Evolutionary conservation across 2,888 invertebrate genomes (phyloP).

Genomic region (Drosophila eohydei): DNA sequence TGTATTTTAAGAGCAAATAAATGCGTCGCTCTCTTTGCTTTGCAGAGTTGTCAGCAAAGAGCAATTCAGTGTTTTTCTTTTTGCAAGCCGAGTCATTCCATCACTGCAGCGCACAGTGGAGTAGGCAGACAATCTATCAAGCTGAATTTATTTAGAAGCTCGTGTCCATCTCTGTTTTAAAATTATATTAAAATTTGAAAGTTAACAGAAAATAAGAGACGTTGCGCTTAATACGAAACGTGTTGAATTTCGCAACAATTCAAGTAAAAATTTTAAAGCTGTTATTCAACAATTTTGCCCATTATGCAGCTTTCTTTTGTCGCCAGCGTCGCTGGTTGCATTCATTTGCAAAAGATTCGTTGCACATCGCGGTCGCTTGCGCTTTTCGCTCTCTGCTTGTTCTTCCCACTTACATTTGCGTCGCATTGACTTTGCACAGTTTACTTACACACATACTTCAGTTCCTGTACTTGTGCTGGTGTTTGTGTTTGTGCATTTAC

Average conservation of each 20-base stretch:
- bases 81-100: conserved; percentile 48
- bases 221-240: accelerated
- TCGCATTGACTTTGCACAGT: conserved; percentile 39
- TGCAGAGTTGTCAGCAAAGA: conserved; percentile 35
- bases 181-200: not conserved
- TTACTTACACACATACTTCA: conserved; percentile 26
- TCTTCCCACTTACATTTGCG: conserved; percentile 37
- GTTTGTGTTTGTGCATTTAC: conserved; percentile 38
- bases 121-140: not conserved
- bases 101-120: conserved; percentile 42
- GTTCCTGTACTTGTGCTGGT: conserved; percentile 39
- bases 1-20: conserved; percentile 19
- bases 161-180: accelerated
- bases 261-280: not conserved
- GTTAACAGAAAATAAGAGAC: not conserved
- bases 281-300: not conserved
- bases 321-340: conserved; percentile 57
- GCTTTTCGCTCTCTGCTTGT: conserved; percentile 50
- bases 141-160: not conserved
- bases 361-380: conserved; percentile 75
- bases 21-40: conserved; percentile 30
- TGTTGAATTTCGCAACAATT: not conserved
- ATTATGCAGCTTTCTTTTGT: conserved; percentile 68
- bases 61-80: conserved; percentile 26
- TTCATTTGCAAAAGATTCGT: conserved; percentile 77